Evolutionary conservation across 2,888 invertebrate genomes (phyloP).

Genomic region (Andrena marginata): DNA sequence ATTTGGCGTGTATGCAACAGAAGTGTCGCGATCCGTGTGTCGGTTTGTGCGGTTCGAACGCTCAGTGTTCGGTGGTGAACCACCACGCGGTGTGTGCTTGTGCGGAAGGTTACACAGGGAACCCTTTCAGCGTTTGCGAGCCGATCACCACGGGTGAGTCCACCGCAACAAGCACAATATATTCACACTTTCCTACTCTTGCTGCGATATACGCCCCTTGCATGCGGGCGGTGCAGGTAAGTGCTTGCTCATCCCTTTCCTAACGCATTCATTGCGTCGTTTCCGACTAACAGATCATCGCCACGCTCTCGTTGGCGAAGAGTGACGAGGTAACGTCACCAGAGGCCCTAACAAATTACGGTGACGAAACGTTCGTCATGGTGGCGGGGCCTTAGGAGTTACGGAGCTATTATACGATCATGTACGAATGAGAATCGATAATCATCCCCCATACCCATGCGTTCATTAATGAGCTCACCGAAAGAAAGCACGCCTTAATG

Average conservation of each 20-base stretch:
- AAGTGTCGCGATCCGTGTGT: slow-evolving; percentile 88
- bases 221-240: slow-evolving; percentile 74
- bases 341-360: slow-evolving; percentile 45
- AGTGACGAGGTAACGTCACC: neutral
- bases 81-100: slow-evolving; percentile 88
- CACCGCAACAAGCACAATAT: neutral
- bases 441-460: slow-evolving; percentile 17
- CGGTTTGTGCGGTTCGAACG: slow-evolving; percentile 87
- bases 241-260: slow-evolving; percentile 68
- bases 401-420: slow-evolving; percentile 43
- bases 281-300: neutral
- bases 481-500: slow-evolving; percentile 51
- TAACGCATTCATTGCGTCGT: slow-evolving; percentile 23
- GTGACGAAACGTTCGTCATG: slow-evolving; percentile 53
- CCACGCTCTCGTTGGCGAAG: neutral
- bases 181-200: neutral
- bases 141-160: slow-evolving; percentile 79
- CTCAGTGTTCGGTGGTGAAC: slow-evolving; percentile 87
- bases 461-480: slow-evolving; percentile 53
- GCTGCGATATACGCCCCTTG: slow-evolving; percentile 53
- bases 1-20: slow-evolving; percentile 87
- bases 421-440: slow-evolving; percentile 31
- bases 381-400: slow-evolving; percentile 72
- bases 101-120: slow-evolving; percentile 85
- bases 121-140: slow-evolving; percentile 86